Evolutionary conservation across 2,888 invertebrate genomes (phyloP), one percentile per base, ranked within the genome.

Genomic region (Bugulina stolonifera): DNA sequence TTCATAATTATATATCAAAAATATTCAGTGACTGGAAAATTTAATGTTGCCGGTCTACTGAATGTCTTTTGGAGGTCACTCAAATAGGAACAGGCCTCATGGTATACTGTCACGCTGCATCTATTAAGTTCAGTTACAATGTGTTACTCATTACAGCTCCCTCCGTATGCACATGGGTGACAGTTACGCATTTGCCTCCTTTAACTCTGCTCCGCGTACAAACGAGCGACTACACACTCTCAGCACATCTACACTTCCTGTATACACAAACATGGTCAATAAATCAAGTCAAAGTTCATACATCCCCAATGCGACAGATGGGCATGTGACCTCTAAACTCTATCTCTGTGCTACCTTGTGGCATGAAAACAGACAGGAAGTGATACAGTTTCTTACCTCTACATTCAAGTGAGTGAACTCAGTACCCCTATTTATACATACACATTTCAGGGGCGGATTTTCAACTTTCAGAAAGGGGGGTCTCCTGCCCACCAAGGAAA

Each of bases 291-390:
- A 43, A 43, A 18, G n/a, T n/a, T n/a, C n/a, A n/a, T n/a, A n/a
- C n/a, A n/a, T n/a, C n/a, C n/a, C n/a, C n/a, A n/a, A n/a, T n/a
- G n/a, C n/a, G n/a, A n/a, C n/a, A n/a, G n/a, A n/a, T n/a, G n/a
- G n/a, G n/a, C n/a, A n/a, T n/a, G 75, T 78, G 32, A 76, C 77
- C 25, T 80, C 81, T 1, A 77, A 78, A 73, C 81, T 83, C n/a
- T 83, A 82, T 75, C 81, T 80, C 72, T 83, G 82, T 74, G 83
- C 82, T 35, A 83, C 83, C 27, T 82, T 83, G 82, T 83, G 83
- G 83, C 83, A 83, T 73, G 83, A 83, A 73, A 82, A 81, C 0
- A 75, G 78, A 71, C 77, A 76, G 35, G 83, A 83, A 74, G 82
- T 83, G 81, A 79, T 79, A 22, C 81, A 83, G 71, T 74, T 83